Evolutionary conservation across 2,888 invertebrate genomes (phyloP).

Genomic region (Poecilus cupreus): DNA sequence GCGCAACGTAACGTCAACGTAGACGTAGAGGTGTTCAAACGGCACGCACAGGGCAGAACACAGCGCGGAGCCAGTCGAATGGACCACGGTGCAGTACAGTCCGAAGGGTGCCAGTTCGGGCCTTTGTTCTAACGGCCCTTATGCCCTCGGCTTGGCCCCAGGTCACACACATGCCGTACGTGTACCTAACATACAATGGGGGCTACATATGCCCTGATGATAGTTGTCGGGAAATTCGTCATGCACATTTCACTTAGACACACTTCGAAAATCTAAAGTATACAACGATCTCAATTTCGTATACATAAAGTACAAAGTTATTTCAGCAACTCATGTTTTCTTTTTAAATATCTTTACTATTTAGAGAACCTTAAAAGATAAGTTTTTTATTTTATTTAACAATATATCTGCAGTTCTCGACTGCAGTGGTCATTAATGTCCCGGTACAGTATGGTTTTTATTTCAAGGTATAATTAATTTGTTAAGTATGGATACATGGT

Average conservation of each 20-base stretch:
- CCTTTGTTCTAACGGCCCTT: slow-evolving; percentile 56
- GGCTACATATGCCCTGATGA: neutral
- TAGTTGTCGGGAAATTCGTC: neutral
- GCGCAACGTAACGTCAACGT: neutral
- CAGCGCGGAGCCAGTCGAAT: neutral
- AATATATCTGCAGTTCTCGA: too few species aligned
- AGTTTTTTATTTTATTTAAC: too few species aligned
- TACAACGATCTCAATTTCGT: too few species aligned
- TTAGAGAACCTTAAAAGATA: too few species aligned
- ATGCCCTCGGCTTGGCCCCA: slow-evolving; percentile 29
- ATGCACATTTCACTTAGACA: neutral
- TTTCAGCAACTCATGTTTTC: too few species aligned
- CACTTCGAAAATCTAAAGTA: too few species aligned
- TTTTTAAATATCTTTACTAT: too few species aligned
- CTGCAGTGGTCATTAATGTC: too few species aligned
- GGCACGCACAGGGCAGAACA: neutral
- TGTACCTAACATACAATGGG: neutral
- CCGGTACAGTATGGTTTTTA: too few species aligned
- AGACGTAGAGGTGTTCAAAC: neutral
- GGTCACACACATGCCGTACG: slow-evolving; percentile 46
- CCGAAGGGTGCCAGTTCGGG: slow-evolving; percentile 39
- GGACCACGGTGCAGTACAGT: neutral
- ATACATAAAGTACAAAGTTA: too few species aligned
- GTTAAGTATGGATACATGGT: too few species aligned
- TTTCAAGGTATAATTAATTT: too few species aligned